Evolutionary conservation across 2,888 invertebrate species (phyloP).

Genomic region (Enchytraeus crypticus): DNA sequence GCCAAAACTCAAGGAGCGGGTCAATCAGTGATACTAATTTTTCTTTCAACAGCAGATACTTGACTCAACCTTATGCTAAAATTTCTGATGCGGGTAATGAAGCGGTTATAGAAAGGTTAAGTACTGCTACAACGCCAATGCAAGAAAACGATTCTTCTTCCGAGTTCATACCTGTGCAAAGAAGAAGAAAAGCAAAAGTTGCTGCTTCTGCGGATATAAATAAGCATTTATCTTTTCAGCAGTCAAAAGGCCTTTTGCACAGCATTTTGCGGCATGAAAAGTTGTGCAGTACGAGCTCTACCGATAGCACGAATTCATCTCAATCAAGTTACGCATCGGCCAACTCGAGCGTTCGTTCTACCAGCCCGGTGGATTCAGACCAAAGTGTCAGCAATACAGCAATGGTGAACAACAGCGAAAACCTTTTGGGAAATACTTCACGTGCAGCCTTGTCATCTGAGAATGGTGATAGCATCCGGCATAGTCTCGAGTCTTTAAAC

Average conservation of each 20-base stretch:
- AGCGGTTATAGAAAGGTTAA: no score
- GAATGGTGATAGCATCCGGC: no score
- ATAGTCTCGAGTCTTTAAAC: no score
- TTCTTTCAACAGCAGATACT: no score
- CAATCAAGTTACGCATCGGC: not conserved
- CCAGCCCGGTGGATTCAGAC: no score
- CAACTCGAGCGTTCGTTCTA: not conserved
- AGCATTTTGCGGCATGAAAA: no score
- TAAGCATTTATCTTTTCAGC: not conserved
- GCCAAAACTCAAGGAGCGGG: not conserved
- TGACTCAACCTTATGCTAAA: no score
- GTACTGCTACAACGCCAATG: not conserved
- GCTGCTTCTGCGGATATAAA: not conserved
- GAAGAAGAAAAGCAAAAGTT: not conserved
- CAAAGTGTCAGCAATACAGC: no score
- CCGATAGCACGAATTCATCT: not conserved
- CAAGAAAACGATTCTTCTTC: not conserved
- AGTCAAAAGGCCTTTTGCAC: not conserved
- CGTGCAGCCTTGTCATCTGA: no score
- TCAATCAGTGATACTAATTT: not conserved
- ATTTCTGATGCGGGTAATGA: not conserved
- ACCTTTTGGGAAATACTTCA: no score
- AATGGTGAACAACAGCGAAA: no score
- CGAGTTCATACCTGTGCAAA: not conserved
- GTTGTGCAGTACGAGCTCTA: not conserved